A percentile compares a stretch with the other conserved stretches of the same genome.
Evolutionary conservation across 2,113 vertebrate species (phyloP).

Genomic region (Turnix velox): DNA sequence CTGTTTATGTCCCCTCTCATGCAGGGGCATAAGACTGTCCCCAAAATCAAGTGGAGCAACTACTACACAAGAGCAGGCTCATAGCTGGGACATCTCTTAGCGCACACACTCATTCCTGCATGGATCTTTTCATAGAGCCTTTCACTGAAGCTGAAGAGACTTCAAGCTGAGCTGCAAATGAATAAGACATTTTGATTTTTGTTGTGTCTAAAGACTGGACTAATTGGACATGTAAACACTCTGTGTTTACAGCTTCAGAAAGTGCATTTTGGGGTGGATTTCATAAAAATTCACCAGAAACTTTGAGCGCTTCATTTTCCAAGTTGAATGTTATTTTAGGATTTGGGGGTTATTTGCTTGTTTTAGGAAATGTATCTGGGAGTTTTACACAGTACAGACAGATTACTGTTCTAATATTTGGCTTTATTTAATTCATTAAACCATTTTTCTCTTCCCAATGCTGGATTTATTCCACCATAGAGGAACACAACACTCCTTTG

Average conservation of each 20-base stretch:
- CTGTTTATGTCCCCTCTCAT: background rate
- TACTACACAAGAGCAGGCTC: background rate
- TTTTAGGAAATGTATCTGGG: background rate
- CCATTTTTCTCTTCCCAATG: background rate
- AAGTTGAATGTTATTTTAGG: background rate
- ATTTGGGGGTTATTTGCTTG: background rate
- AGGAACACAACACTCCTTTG: background rate
- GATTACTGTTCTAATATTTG: background rate
- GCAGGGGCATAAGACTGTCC: background rate
- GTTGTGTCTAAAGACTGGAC: background rate
- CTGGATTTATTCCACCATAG: background rate
- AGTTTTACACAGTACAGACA: background rate
- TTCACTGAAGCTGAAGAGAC: background rate
- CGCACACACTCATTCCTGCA: rapidly evolving
- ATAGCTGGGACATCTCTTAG: rapidly evolving
- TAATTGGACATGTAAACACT: background rate
- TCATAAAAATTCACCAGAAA: background rate
- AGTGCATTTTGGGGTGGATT: rapidly evolving
- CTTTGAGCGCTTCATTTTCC: background rate
- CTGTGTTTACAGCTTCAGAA: background rate
- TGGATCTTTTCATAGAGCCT: background rate
- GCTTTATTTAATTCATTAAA: background rate
- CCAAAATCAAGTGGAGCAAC: rapidly evolving
- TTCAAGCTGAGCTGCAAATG: background rate
- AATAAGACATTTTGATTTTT: background rate